Evolutionary conservation across 2,113 vertebrate genomes (phyloP).

Genomic region (Pangasianodon hypophthalmus): DNA sequence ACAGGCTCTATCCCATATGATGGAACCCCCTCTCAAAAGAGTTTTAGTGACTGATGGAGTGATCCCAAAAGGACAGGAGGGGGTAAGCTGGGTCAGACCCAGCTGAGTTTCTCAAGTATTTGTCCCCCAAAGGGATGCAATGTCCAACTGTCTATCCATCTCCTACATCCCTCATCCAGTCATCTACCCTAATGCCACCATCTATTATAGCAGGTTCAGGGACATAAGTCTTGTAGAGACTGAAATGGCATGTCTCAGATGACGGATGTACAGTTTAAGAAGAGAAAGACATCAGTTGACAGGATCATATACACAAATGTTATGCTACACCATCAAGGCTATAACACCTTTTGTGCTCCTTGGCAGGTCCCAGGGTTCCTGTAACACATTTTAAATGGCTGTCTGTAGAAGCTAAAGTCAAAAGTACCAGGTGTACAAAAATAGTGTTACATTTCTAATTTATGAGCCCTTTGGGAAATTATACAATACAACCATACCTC

Average conservation of each 20-base stretch:
- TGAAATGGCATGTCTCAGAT: constrained; percentile 68
- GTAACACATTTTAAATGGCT: constrained; percentile 55
- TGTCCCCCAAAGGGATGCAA: constrained; percentile 60
- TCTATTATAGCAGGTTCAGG: constrained; percentile 66
- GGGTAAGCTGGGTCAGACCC: constrained; percentile 48
- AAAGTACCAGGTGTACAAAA: constrained; percentile 17
- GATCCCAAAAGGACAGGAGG: constrained; percentile 32
- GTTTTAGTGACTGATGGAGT: constrained; percentile 27
- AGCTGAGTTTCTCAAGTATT: constrained; percentile 67
- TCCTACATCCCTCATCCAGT: background rate
- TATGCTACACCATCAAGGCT: constrained; percentile 59
- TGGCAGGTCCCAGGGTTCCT: constrained; percentile 53
- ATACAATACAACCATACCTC: constrained; percentile 5
- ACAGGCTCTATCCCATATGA: constrained; percentile 65
- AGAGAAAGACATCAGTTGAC: constrained; percentile 64
- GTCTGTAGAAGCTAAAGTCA: constrained; percentile 5
- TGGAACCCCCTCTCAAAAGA: constrained; percentile 51
- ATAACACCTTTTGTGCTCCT: constrained; percentile 61
- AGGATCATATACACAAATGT: constrained; percentile 57
- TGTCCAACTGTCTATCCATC: constrained; percentile 43
- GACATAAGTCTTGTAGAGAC: constrained; percentile 60
- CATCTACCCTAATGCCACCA: constrained; percentile 52
- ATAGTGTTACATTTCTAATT: constrained; percentile 28
- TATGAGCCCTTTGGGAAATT: background rate
- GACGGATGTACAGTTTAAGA: constrained; percentile 76